Evolutionary conservation across 2,797 vertebrate genomes (phyloP).

Genomic region (Momotus momota): DNA sequence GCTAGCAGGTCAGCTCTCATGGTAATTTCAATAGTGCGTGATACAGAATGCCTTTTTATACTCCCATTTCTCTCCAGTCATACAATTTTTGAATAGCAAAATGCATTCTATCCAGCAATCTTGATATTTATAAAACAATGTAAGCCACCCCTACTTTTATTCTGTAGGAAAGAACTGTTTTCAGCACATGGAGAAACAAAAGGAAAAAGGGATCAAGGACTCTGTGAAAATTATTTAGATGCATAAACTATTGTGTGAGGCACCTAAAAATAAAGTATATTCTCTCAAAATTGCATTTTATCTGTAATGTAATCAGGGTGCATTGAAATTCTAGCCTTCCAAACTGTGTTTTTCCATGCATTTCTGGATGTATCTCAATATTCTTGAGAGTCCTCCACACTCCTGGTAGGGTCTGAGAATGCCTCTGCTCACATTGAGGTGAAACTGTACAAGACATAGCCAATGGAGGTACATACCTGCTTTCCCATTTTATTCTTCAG

Average conservation of each 20-base stretch:
- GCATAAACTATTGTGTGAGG: background rate
- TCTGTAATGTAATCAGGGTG: background rate
- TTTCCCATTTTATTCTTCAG: background rate
- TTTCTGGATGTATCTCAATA: background rate
- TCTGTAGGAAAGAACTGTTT: background rate
- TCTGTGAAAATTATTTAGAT: background rate
- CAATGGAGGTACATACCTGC: background rate
- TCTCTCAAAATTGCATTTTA: background rate
- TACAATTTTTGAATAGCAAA: background rate
- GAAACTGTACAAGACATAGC: background rate
- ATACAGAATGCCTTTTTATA: background rate
- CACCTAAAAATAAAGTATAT: background rate
- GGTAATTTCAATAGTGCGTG: background rate
- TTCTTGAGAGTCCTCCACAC: background rate
- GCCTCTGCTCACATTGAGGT: background rate
- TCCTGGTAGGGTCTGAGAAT: background rate
- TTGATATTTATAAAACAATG: background rate
- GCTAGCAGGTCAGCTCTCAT: background rate
- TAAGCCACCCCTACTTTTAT: background rate
- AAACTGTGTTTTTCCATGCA: background rate
- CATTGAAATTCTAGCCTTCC: background rate
- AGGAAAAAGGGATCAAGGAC: background rate
- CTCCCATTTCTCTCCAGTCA: background rate
- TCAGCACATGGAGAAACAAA: background rate
- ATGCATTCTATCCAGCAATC: background rate